Conservation (phyloP, 2,113 vertebrate genomes). For the Oceanodroma tethys region DNA sequence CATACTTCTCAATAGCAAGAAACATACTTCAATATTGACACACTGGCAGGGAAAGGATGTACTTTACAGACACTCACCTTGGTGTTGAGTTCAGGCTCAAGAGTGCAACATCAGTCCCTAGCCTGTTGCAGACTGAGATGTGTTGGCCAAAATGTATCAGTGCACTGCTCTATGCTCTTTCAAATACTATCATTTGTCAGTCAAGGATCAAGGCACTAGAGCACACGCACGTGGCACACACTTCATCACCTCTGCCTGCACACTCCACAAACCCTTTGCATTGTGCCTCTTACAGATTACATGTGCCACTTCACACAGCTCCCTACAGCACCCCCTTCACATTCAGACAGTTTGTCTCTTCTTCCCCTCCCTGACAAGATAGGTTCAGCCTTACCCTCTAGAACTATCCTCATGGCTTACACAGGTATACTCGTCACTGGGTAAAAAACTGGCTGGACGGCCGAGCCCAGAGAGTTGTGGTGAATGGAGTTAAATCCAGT, state of each 20-base stretch:
- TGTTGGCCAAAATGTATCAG: background rate
- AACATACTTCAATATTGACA: background rate
- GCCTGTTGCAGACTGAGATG: background rate
- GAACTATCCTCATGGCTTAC: too few relatives aligned
- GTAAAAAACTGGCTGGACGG: too few relatives aligned
- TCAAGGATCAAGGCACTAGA: background rate
- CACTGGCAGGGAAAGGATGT: background rate
- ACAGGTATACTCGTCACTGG: too few relatives aligned
- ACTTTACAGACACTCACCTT: background rate
- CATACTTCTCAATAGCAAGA: background rate
- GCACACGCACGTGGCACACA: fast-evolving
- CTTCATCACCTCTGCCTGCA: background rate
- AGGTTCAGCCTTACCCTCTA: background rate
- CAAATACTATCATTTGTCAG: too few relatives aligned
- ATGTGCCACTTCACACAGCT: background rate
- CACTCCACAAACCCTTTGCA: fast-evolving
- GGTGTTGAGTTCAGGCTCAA: background rate
- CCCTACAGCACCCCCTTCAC: background rate
- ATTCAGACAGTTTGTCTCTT: background rate
- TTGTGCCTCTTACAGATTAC: background rate
- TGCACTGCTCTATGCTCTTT: background rate
- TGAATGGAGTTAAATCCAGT: too few relatives aligned
- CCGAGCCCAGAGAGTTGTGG: too few relatives aligned
- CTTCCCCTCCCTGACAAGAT: background rate
- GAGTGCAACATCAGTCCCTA: background rate